These are phyloP conservation scores for Proterorhinus semilunaris DNA, from an alignment of 2,113 vertebrate genomes.

Conservation along the genomic window DNA sequence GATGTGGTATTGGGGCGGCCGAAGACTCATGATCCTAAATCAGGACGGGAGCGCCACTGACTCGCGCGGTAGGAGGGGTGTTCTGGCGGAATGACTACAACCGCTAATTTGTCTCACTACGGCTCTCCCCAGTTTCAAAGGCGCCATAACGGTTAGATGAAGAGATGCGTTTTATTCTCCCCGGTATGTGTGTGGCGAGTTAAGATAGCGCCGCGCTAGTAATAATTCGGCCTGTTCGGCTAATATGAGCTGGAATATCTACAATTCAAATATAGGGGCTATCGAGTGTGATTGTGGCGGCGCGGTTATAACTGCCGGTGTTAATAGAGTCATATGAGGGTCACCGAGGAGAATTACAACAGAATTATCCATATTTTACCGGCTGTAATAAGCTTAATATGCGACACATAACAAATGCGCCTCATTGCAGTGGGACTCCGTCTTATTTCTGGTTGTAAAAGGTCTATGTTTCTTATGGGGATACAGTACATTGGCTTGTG, in stretches of 20 bases:
- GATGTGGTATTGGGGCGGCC: slow-evolving; percentile 53
- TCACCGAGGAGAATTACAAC: slow-evolving; percentile 25
- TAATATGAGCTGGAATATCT: slow-evolving; percentile 31
- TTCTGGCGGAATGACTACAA: slow-evolving; percentile 47
- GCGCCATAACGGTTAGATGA: slow-evolving; percentile 69
- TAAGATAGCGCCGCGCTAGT: slow-evolving; percentile 31
- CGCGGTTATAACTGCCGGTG: slow-evolving; percentile 31
- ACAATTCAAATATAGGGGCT: slow-evolving; percentile 55
- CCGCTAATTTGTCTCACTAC: slow-evolving; percentile 72
- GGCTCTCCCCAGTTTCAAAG: slow-evolving; percentile 69
- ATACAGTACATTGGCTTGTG: slow-evolving; percentile 5
- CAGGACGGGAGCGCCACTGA: slow-evolving; percentile 57
- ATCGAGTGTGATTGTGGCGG: slow-evolving; percentile 30
- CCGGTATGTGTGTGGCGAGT: slow-evolving; percentile 15
- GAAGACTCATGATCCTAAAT: slow-evolving; percentile 76
- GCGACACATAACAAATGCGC: neutral
- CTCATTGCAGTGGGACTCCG: neutral
- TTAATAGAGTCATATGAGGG: slow-evolving; percentile 33
- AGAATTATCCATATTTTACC: slow-evolving; percentile 13
- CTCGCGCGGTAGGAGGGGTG: slow-evolving; percentile 49
- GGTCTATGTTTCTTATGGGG: slow-evolving; percentile 4
- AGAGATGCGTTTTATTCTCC: slow-evolving; percentile 58
- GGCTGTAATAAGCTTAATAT: slow-evolving; percentile 3
- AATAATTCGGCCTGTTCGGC: slow-evolving; percentile 22
- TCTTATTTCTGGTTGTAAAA: slow-evolving; percentile 9